phyloP scores from a whole-genome alignment of 2,797 vertebrate species.

The Brachymystax lenok region DNA sequence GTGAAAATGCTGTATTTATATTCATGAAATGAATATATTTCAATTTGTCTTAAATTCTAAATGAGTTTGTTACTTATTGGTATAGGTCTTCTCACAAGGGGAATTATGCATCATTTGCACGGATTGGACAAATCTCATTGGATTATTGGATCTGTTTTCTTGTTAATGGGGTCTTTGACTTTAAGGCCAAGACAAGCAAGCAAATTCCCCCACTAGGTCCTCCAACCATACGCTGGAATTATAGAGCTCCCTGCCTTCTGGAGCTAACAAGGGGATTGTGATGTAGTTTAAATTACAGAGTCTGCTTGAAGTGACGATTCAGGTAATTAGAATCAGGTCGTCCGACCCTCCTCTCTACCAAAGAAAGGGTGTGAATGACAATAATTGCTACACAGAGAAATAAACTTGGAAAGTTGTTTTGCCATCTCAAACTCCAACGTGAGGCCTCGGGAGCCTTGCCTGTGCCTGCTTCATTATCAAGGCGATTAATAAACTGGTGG shows the following conservation, averaged over 20 bases:
- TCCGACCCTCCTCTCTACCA: constrained; percentile 55
- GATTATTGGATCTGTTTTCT: constrained; percentile 69
- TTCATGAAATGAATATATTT: constrained; percentile 58
- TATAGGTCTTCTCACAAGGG: constrained; percentile 40
- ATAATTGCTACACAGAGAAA: constrained; percentile 72
- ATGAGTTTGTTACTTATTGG: constrained; percentile 49
- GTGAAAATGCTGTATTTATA: constrained; percentile 33
- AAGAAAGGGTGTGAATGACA: constrained; percentile 60
- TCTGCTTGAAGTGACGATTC: constrained; percentile 67
- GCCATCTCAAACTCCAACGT: constrained; percentile 38
- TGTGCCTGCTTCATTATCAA: constrained; percentile 74
- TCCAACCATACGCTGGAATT: constrained; percentile 72
- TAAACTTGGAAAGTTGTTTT: constrained; percentile 73
- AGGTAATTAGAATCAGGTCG: constrained; percentile 75
- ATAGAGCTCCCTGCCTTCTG: constrained; percentile 63
- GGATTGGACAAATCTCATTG: constrained; percentile 70
- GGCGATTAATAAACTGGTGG: constrained; percentile 70
- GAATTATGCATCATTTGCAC: constrained; percentile 64
- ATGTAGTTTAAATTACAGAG: constrained; percentile 70
- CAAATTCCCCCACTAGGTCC: constrained; percentile 62
- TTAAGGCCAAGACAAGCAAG: constrained; percentile 74
- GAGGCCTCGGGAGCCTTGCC: constrained; percentile 53
- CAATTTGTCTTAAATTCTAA: constrained; percentile 59
- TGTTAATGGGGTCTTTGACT: constrained; percentile 77
- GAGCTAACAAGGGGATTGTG: constrained; percentile 65